Conservation (phyloP, 2,888 invertebrate species). For the Parasteatoda lunata region DNA sequence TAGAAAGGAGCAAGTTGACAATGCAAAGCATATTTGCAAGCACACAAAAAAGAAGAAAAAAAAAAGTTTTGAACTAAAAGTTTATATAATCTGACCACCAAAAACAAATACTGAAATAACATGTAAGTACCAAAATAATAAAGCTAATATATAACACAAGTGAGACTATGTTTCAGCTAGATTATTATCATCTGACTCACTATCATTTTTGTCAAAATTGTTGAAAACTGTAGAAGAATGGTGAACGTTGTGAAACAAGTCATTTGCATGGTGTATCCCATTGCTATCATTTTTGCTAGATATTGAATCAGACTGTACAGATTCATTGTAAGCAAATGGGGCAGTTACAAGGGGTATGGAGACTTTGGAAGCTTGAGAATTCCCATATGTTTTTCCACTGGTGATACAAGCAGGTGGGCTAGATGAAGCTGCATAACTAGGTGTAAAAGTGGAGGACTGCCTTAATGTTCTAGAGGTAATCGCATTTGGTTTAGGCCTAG, state of each 20-base stretch:
- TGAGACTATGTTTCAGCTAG: not conserved
- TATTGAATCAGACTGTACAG: not conserved
- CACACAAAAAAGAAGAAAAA: too few relatives aligned
- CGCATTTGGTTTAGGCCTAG: slow-evolving; percentile 39
- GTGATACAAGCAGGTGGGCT: slow-evolving; percentile 48
- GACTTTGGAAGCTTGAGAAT: slow-evolving; percentile 34
- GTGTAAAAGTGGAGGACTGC: slow-evolving; percentile 45
- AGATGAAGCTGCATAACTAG: slow-evolving; percentile 33
- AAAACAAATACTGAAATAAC: too few relatives aligned
- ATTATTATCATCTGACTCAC: slow-evolving; percentile 56
- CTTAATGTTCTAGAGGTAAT: slow-evolving; percentile 55
- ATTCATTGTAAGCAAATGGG: slow-evolving; percentile 43
- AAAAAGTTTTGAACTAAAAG: too few relatives aligned
- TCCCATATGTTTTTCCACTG: slow-evolving; percentile 27
- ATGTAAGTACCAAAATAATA: too few relatives aligned
- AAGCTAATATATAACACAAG: too few relatives aligned
- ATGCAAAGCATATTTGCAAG: too few relatives aligned
- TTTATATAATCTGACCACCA: too few relatives aligned
- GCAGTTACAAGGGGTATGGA: slow-evolving; percentile 60
- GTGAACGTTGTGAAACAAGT: not conserved
- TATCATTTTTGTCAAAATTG: slow-evolving; percentile 29
- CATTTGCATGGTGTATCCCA: not conserved
- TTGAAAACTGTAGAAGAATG: not conserved
- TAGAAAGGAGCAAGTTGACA: too few relatives aligned
- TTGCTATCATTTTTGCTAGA: not conserved